A percentile compares a stretch with the other conserved stretches of the same genome.
Evolutionary conservation across 1,140 invertebrate species (phyloP).

Genomic region (Zaprionus nigranus): DNA sequence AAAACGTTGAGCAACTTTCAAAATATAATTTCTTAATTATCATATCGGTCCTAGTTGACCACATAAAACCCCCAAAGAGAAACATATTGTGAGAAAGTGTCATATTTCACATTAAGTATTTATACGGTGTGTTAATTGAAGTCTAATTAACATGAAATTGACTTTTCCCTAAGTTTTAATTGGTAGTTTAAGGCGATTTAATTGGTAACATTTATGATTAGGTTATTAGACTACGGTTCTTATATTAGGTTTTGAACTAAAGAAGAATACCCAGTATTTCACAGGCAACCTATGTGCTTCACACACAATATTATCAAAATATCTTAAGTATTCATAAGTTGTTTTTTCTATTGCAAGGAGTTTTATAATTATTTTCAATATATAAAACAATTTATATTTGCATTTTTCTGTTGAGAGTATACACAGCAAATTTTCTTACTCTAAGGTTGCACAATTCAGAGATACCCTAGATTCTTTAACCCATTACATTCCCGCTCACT

Average conservation of each 20-base stretch:
- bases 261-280: background rate
- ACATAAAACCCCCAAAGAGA: background rate
- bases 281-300: no score
- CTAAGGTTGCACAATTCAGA: background rate
- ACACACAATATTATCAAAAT: background rate
- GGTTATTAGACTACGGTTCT: background rate
- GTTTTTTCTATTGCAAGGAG: background rate
- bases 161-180: conserved; percentile 42
- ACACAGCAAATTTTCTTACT: background rate
- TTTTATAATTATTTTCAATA: background rate
- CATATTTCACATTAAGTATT: conserved; percentile 68
- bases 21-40: conserved; percentile 73
- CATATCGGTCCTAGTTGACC: background rate
- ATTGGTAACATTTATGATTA: conserved; percentile 1
- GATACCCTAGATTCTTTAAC: no score
- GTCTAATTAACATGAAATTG: conserved; percentile 15
- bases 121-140: conserved; percentile 23
- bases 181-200: conserved; percentile 14
- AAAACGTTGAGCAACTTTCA: conserved; percentile 56
- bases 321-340: background rate
- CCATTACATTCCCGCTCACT: no score
- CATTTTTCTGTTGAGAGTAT: background rate
- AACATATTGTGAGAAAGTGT: conserved; percentile 73
- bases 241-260: background rate
- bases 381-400: background rate